Base-by-base conservation (phyloP, 2,888 invertebrate genomes). In the Acronicta alni region DNA sequence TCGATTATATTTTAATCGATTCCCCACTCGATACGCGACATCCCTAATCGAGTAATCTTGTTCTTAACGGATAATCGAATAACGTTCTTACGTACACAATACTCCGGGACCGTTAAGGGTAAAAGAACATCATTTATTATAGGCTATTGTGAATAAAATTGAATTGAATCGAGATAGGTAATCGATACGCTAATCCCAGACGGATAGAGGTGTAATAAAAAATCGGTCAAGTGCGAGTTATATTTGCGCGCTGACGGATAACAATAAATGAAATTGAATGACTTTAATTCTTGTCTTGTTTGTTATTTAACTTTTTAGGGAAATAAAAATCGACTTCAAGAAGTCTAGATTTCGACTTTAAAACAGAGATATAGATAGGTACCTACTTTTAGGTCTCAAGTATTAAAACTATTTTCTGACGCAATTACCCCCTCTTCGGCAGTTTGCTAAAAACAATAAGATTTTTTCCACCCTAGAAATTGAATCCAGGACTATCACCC, bases 111-210 rank as follows among this genome's bases (percentile, higher is more conserved):
- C 20, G 18, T 45, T 15, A 49, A 53, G 42, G 41, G 57, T 51
- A 43, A 37, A 43, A 53, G n/a, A 35, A 53, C 48, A 57, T 54
- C 60, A 57, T 65, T 65, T 57, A 51, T 65, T 57, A 65, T 37
- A 1, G 32, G 45, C 42, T 49, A 43, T 54, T 60, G 49, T 49
- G 35, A 26, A 43, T 51, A 54, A 20, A 57, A 57, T 60, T 18
- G 57, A 57, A 42, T 48, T 17, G 56, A 48, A 48, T 43, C 42
- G 55, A 54, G 49, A 35, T 39, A 43, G 62, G 51, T 52, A 48
- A 57, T 57, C 53, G 15, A 7, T 41, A 49, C 10, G 39, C 26
- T 41, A 17, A 18, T 32, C n/a, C 26, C 15, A n/a, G 14, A 15
- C n/a, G 48, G 7, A 7, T 35, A 5, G 35, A 14, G n/a, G 35